phyloP scores from a whole-genome alignment of 23 tunicate genomes.

The Ciona savignyi region DNA sequence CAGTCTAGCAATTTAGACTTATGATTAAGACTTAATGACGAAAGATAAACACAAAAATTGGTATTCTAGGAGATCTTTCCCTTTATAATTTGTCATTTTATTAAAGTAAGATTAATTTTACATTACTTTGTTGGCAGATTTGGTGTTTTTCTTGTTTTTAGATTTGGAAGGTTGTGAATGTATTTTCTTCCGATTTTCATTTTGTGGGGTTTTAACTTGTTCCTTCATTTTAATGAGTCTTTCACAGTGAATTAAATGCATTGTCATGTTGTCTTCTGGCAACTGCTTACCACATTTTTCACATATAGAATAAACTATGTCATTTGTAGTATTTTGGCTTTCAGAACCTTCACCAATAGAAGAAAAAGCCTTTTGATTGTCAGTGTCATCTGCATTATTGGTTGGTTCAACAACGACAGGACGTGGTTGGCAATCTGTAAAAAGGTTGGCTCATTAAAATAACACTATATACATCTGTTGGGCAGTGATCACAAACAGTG shows the following conservation, averaged over 20 bases:
- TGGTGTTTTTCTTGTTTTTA: conserved; percentile 9
- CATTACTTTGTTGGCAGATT: conserved; percentile 1
- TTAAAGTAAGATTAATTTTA: conserved; percentile 3
- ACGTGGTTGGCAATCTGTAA: no score
- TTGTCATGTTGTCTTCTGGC: conserved; percentile 43
- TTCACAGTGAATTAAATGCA: conserved; percentile 86
- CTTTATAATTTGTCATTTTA: conserved; percentile 14
- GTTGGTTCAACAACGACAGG: no score
- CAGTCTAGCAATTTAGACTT: no score
- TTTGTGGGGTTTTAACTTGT: conserved; percentile 8
- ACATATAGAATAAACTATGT: conserved; percentile 15
- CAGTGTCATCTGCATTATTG: no score
- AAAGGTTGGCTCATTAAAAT: no score
- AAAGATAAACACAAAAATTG: neutral
- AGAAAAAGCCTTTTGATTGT: no score
- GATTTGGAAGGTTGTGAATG: neutral
- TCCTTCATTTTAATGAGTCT: conserved; percentile 40
- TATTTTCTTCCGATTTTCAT: neutral
- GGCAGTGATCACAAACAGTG: no score
- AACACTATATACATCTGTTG: no score
- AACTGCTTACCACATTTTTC: conserved; percentile 48
- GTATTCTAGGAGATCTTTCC: neutral
- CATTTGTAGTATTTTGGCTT: neutral
- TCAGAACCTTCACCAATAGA: no score
- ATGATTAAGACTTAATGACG: no score